Conservation (phyloP, 1,140 invertebrate genomes). For the Drosophila kohkoa region DNA sequence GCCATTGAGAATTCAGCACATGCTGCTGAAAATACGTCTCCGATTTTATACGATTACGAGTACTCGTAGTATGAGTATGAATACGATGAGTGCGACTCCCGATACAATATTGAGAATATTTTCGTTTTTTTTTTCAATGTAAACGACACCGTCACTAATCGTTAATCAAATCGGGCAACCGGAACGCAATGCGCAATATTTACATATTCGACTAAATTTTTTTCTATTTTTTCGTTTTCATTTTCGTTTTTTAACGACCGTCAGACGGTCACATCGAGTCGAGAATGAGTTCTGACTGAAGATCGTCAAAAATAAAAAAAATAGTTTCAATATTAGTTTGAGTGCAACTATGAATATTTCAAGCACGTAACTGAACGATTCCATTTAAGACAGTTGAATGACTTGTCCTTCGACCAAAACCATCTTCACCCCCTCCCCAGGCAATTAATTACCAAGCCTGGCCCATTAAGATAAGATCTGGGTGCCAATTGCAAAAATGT, state of each 20-base stretch:
- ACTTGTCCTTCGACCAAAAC: conserved; percentile 17
- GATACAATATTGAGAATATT: conserved; percentile 35
- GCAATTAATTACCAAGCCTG: conserved; percentile 1
- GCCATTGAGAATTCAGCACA: conserved; percentile 43
- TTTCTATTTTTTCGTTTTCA: no score
- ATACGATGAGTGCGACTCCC: not conserved
- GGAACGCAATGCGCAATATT: conserved; percentile 71
- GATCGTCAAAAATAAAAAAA: conserved; percentile 53
- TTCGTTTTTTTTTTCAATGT: conserved; percentile 24
- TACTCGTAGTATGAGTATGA: no score
- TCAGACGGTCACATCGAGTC: not conserved
- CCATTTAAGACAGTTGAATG: conserved; percentile 33
- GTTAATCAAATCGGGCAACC: conserved; percentile 73
- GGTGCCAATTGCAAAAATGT: conserved; percentile 16
- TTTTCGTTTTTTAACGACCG: not conserved
- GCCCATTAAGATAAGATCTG: conserved; percentile 20
- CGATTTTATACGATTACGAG: not conserved
- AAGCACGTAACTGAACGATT: conserved; percentile 1
- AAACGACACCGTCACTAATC: conserved; percentile 50
- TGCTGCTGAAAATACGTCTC: conserved; percentile 33
- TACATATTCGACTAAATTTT: conserved; percentile 64
- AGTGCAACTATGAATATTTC: conserved; percentile 13
- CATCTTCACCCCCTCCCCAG: not conserved
- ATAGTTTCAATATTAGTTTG: conserved; percentile 5
- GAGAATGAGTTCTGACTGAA: conserved; percentile 42